phyloP scores from a whole-genome alignment of 2,888 invertebrate species.

The Timandra comae region DNA sequence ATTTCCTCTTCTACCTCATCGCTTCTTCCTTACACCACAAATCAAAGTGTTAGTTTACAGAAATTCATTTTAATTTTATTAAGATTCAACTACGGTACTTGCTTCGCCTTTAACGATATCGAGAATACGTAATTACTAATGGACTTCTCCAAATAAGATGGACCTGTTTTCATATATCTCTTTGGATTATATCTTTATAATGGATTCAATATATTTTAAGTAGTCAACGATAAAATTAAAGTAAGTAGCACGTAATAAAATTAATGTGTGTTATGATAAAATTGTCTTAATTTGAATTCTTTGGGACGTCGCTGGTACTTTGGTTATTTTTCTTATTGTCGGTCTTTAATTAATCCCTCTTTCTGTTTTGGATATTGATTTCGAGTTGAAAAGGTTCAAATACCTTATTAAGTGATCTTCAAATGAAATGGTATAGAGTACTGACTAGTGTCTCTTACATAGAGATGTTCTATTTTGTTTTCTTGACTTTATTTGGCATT shows the following conservation, averaged over 20 bases:
- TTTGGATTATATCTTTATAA: slow-evolving; percentile 29
- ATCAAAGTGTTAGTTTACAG: slow-evolving; percentile 29
- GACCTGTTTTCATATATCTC: slow-evolving; percentile 28
- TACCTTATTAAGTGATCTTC: too few species aligned
- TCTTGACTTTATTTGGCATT: too few species aligned
- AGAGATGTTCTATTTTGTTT: too few species aligned
- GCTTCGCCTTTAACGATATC: slow-evolving; percentile 29
- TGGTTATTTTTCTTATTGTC: background rate
- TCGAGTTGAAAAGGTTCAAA: too few species aligned
- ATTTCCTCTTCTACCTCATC: too few species aligned
- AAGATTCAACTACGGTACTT: slow-evolving; percentile 30
- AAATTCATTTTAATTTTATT: slow-evolving; percentile 46
- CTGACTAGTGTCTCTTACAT: too few species aligned
- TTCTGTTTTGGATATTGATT: too few species aligned
- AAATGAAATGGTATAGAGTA: too few species aligned
- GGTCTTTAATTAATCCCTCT: too few species aligned
- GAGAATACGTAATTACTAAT: slow-evolving; percentile 45
- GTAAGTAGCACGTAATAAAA: slow-evolving; percentile 36
- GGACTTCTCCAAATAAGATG: slow-evolving; percentile 41
- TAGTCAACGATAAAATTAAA: slow-evolving; percentile 29
- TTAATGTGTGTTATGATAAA: slow-evolving; percentile 16
- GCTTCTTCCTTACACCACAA: slow-evolving; percentile 21
- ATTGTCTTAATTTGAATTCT: background rate
- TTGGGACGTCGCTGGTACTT: background rate
- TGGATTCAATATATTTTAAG: slow-evolving; percentile 26